These are phyloP conservation scores for Patagioenas fasciata DNA, from an alignment of 2,113 vertebrate species.

Conservation along the genomic window DNA sequence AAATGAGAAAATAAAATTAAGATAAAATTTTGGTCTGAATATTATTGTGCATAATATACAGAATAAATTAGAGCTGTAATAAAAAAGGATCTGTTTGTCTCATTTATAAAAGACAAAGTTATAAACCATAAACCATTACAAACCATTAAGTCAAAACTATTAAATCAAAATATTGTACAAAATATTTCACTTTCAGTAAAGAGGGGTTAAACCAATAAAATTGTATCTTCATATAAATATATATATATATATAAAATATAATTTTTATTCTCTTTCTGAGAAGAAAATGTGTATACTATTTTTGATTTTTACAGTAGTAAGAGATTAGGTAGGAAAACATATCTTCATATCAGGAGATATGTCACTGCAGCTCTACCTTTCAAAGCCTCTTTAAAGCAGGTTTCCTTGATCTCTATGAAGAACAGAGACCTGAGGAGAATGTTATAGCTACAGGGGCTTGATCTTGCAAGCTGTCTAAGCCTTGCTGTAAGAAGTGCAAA, in stretches of 20 bases:
- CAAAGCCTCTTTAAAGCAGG: not conserved
- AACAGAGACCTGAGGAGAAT: not conserved
- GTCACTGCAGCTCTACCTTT: not conserved
- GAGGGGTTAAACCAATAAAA: not conserved
- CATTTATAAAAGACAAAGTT: not conserved
- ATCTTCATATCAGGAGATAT: not conserved
- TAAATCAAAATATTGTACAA: constrained; percentile 15
- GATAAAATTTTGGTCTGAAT: constrained; percentile 45
- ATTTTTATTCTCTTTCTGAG: not conserved
- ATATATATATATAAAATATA: too few relatives aligned
- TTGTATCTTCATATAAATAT: not conserved
- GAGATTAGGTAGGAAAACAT: not conserved
- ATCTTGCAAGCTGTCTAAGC: not conserved
- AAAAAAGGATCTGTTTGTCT: not conserved
- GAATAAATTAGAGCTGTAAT: constrained; percentile 33
- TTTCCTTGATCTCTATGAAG: not conserved
- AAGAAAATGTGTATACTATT: not conserved
- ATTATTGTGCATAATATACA: constrained; percentile 11
- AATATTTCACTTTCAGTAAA: not conserved
- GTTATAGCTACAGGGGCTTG: not conserved
- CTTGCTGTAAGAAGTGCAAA: not conserved
- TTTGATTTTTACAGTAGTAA: not conserved
- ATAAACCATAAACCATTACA: not conserved
- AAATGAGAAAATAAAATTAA: constrained; percentile 59
- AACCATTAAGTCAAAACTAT: constrained; percentile 10